Conservation (phyloP, 2,113 vertebrate species). For the Felis catus region DNA sequence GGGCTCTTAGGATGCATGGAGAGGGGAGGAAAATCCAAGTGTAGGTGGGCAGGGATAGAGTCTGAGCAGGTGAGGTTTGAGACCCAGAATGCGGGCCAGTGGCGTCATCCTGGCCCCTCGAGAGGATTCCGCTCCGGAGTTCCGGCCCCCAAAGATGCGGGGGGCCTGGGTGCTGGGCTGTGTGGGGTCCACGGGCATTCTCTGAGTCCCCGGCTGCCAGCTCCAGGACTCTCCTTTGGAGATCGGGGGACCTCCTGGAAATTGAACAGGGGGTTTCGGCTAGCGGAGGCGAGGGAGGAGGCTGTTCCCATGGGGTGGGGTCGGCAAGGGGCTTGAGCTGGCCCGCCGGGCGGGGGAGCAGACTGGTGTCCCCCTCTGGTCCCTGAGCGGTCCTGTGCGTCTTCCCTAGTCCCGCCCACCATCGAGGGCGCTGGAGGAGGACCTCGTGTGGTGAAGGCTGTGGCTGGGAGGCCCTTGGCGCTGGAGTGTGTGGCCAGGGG, state of each 20-base stretch:
- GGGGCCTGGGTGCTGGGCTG: background rate
- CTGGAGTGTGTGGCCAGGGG: conserved; percentile 89
- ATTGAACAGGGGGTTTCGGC: background rate
- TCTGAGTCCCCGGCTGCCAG: background rate
- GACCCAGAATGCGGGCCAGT: rapidly evolving
- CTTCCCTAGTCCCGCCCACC: conserved; percentile 73
- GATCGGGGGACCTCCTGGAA: background rate
- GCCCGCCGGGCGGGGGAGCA: background rate
- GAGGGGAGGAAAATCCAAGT: background rate
- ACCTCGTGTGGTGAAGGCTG: conserved; percentile 31
- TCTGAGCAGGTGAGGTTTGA: background rate
- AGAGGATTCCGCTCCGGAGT: rapidly evolving
- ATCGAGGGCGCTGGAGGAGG: conserved; percentile 63
- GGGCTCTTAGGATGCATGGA: rapidly evolving
- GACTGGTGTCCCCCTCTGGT: rapidly evolving
- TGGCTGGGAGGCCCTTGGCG: conserved; percentile 77
- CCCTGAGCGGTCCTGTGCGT: background rate
- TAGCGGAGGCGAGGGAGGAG: background rate
- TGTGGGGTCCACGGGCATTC: rapidly evolving
- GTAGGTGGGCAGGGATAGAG: background rate
- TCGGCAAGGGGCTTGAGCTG: background rate
- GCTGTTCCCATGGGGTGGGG: rapidly evolving
- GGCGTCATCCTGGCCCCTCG: background rate
- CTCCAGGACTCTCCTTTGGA: background rate
- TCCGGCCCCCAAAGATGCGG: too few relatives aligned